Evolutionary conservation across 2,888 invertebrate species (phyloP), one percentile per base, ranked within the genome.

Genomic region (Diploptera punctata): DNA sequence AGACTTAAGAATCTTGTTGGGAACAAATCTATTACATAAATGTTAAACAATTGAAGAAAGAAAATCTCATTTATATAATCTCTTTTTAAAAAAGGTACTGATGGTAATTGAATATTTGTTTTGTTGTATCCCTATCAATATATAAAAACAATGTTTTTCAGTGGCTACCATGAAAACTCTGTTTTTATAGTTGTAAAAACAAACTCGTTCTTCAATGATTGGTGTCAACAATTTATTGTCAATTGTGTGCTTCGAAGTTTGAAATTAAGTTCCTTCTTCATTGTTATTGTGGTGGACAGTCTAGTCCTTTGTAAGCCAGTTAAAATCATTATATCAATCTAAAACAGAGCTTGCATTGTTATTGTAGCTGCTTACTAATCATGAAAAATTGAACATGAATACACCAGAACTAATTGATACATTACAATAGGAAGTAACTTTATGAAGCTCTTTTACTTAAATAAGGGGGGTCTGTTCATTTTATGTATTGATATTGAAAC

Each of bases 121-220:
- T 57, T 57, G 29, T 57, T 57, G 24, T 13, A 29, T 29, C 31
- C 29, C 18, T 54, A 21, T 57, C 57, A 29, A n/a, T 29, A 16
- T 57, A 29, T 29, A 29, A 24, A 31, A 33, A 29, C n/a, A 29
- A 29, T 57, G 57, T 57, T 57, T 26, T 57, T 57, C 31, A n/a
- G 16, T 57, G 57, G 57, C 57, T 57, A 57, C 57, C 57, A 29
- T n/a, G 29, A 57, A 29, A 29, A 31, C n/a, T 29, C 5, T 57
- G n/a, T n/a, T n/a, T 57, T 57, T 31, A 57, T 3, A 57, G 57
- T 31, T 57, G 29, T n/a, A 10, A 31, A 57, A n/a, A 57, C 13
- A 57, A 57, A 57, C 57, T 57, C 57, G 57, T n/a, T n/a, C n/a
- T 57, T 29, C 57, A 57, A 57, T 57, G n/a, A 57, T 57, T 57